Base-by-base conservation (phyloP, 2,888 invertebrate genomes). In the Macrostomum cliftonense region DNA sequence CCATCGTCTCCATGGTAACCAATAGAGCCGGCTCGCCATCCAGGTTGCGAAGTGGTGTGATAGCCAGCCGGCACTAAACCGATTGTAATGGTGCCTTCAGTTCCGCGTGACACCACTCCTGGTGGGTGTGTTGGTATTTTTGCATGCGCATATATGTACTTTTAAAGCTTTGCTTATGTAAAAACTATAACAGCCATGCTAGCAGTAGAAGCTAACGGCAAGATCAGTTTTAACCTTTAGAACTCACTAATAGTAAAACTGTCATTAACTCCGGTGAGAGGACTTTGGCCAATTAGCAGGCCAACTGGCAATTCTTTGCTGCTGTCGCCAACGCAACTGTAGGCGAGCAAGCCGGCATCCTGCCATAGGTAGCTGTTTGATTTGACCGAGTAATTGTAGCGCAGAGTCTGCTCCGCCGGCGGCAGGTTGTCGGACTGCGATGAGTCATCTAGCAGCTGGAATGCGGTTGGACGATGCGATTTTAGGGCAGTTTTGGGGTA, bases 1-100 rank as follows among this genome's bases (percentile, higher is more conserved):
- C 72, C 73, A 61, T 71, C 70, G 54, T 70, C 71, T n/a, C 67
- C 63, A 56, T 70, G 66, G 54, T 67, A 71, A 11, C 67, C 72
- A 2, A 72, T 61, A 50, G 71, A 71, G 51, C 69, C 66, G 13
- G 62, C 56, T 21, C 62, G 62, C 62, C 65, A 68, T 4, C 72
- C 72, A 20, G 72, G 71, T 54, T 66, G 67, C 40, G 64, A 62
- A 55, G 71, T 68, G 48, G 71, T 56, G 7, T 68, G 65, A 54
- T 71, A 69, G 39, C 60, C 59, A 47, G 60, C 57, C 13, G 70
- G 66, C 4, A 68, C 70, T 16, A 71, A 56, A 12, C 71, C 71
- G 47, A 71, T 52, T 12, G 49, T 37, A 7, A 51, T 51, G 4
- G 44, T 37, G 16, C 51, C 50, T 11, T 45, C 20, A 12, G 16